phyloP scores from a whole-genome alignment of 2,888 invertebrate genomes.

The Scaptomyza caliginosa region DNA sequence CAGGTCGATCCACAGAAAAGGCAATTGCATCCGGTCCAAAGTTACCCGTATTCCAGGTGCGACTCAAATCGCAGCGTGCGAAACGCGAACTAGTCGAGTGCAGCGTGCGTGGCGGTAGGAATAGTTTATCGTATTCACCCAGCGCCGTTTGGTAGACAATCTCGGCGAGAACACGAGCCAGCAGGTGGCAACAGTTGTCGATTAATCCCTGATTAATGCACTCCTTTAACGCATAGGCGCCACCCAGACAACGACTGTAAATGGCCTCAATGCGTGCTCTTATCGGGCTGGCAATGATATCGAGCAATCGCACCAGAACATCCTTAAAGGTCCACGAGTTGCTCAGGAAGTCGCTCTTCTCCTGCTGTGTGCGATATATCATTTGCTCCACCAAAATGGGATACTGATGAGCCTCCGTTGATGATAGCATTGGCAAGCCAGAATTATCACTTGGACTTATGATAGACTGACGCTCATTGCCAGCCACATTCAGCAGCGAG shows the following conservation, averaged over 20 bases:
- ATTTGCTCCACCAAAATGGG: slow-evolving; percentile 92
- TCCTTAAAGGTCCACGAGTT: slow-evolving; percentile 88
- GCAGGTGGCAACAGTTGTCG: slow-evolving; percentile 89
- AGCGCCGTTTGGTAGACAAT: slow-evolving; percentile 91
- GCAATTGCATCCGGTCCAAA: slow-evolving; percentile 98
- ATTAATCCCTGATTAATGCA: slow-evolving; percentile 85
- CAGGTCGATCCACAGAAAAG: slow-evolving; percentile 95
- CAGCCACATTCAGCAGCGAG: slow-evolving; percentile 86
- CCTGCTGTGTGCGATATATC: slow-evolving; percentile 87
- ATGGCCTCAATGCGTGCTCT: slow-evolving; percentile 84
- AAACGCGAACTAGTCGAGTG: slow-evolving; percentile 95
- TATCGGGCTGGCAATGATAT: slow-evolving; percentile 92
- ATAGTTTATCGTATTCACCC: slow-evolving; percentile 85
- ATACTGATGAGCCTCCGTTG: slow-evolving; percentile 88
- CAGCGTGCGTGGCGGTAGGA: slow-evolving; percentile 88
- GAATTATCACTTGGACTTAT: slow-evolving; percentile 89
- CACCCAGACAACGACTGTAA: slow-evolving; percentile 80
- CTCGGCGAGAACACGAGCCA: slow-evolving; percentile 94
- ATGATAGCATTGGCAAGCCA: slow-evolving; percentile 87
- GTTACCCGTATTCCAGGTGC: slow-evolving; percentile 98
- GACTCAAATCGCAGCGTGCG: slow-evolving; percentile 93
- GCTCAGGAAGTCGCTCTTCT: slow-evolving; percentile 83
- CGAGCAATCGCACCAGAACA: slow-evolving; percentile 92
- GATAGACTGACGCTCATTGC: slow-evolving; percentile 84
- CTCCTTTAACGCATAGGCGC: slow-evolving; percentile 83